These are phyloP conservation scores for Cinclus mexicanus DNA, from an alignment of 2,113 vertebrate species.

Conservation along the genomic window DNA sequence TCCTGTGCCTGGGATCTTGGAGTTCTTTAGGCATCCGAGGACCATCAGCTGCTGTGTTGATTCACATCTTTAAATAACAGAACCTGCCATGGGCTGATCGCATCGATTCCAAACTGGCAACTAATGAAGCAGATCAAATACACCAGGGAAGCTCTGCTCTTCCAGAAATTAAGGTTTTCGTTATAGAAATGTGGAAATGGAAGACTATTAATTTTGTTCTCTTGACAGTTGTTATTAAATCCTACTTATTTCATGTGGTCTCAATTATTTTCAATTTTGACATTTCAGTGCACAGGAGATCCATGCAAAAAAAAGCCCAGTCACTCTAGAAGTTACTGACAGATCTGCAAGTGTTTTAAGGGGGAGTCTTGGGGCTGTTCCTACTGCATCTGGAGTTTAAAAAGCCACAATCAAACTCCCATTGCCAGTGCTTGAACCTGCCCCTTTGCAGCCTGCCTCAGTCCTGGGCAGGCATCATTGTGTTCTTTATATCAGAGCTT, in stretches of 20 bases:
- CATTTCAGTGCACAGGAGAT: neutral
- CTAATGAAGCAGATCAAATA: neutral
- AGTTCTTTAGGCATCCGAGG: neutral
- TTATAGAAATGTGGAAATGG: slow-evolving; percentile 3
- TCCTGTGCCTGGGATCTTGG: neutral
- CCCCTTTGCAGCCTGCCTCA: neutral
- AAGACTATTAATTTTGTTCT: slow-evolving; percentile 24
- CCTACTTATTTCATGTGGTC: neutral
- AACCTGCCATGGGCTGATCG: neutral
- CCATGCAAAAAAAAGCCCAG: fast-evolving
- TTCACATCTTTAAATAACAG: neutral
- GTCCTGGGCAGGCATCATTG: neutral
- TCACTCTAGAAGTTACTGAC: neutral
- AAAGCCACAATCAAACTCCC: neutral
- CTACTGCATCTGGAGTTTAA: neutral
- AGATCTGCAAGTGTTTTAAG: neutral
- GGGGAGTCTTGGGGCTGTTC: neutral
- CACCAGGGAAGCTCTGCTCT: neutral
- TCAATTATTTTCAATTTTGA: neutral
- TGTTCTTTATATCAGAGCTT: neutral
- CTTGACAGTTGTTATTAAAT: slow-evolving; percentile 29
- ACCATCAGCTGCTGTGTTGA: neutral
- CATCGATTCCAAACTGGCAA: neutral
- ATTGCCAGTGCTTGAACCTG: neutral
- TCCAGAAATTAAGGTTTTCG: slow-evolving; percentile 25